phyloP scores from a whole-genome alignment of 2,888 invertebrate genomes.

The Eulithis prunata region DNA sequence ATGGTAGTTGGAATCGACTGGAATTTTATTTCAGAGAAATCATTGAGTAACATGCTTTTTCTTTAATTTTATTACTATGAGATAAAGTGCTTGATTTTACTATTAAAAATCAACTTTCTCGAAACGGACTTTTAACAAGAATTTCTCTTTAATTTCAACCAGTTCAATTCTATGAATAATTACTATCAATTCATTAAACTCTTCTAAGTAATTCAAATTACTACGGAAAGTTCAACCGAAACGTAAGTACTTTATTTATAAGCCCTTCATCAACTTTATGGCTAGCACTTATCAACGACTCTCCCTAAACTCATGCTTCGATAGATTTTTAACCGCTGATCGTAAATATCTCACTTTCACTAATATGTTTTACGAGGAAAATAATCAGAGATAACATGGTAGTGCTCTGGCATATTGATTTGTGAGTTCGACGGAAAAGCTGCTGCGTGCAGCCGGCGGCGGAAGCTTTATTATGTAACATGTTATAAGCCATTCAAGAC shows the following conservation, averaged over 20 bases:
- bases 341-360: conserved; percentile 68
- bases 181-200: conserved; percentile 54
- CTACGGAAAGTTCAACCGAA: conserved; percentile 67
- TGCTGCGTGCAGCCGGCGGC: too few relatives aligned
- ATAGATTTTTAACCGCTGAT: conserved; percentile 57
- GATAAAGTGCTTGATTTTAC: conserved; percentile 14
- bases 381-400: conserved; percentile 35
- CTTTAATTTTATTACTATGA: background rate
- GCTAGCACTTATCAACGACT: conserved; percentile 51
- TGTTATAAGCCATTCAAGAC: too few relatives aligned
- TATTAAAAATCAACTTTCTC: conserved; percentile 28
- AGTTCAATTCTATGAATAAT: conserved; percentile 45
- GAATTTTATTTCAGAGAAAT: background rate
- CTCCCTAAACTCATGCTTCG: conserved; percentile 55
- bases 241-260: conserved; percentile 61
- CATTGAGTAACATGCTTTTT: background rate
- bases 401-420: conserved; percentile 28
- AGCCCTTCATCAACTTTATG: conserved; percentile 73
- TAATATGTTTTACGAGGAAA: conserved; percentile 45
- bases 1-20: background rate
- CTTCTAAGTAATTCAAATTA: conserved; percentile 49
- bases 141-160: conserved; percentile 37
- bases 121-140: conserved; percentile 33
- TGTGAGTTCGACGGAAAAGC: conserved; percentile 19
- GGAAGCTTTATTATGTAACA: too few relatives aligned